phyloP scores from a whole-genome alignment of 2,797 vertebrate species.

The Crax fasciolata region DNA sequence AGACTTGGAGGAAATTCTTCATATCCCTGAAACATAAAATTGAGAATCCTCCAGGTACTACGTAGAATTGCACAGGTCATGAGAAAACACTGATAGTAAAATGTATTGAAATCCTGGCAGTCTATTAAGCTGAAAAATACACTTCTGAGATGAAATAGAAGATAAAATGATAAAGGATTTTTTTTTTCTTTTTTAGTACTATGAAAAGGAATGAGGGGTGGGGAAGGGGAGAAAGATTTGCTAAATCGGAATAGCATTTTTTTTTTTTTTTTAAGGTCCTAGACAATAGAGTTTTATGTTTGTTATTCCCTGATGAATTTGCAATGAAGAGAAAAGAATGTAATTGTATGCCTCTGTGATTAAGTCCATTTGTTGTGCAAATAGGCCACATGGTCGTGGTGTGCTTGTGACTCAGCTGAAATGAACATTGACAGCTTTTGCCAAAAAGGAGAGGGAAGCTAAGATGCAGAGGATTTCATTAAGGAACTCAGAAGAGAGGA shows the following conservation, averaged over 20 bases:
- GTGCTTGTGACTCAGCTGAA: slow-evolving; percentile 43
- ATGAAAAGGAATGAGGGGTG: not conserved
- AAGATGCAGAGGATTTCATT: not conserved
- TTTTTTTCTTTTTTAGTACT: not conserved
- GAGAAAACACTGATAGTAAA: not conserved
- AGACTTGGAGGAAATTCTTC: not conserved
- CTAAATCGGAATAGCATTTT: not conserved
- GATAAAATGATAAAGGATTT: not conserved
- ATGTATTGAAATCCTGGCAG: not conserved
- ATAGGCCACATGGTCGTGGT: not conserved
- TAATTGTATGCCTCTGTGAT: slow-evolving; percentile 48
- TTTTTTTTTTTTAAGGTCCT: slow-evolving; percentile 5
- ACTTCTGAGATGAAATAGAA: not conserved
- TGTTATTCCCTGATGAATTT: slow-evolving; percentile 51
- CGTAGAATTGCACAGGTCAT: not conserved
- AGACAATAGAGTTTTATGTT: slow-evolving; percentile 61
- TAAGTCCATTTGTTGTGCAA: slow-evolving; percentile 57
- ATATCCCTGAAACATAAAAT: not conserved
- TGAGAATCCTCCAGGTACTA: not conserved
- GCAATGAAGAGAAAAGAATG: slow-evolving; percentile 55
- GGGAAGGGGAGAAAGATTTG: not conserved
- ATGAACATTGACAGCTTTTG: not conserved
- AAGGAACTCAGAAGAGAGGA: slow-evolving; percentile 3
- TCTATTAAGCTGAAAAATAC: not conserved
- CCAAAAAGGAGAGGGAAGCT: slow-evolving; percentile 23